Evolutionary conservation across 2,888 invertebrate species (phyloP), one percentile per base, ranked within the genome.

Genomic region (Agriopis leucophaearia): DNA sequence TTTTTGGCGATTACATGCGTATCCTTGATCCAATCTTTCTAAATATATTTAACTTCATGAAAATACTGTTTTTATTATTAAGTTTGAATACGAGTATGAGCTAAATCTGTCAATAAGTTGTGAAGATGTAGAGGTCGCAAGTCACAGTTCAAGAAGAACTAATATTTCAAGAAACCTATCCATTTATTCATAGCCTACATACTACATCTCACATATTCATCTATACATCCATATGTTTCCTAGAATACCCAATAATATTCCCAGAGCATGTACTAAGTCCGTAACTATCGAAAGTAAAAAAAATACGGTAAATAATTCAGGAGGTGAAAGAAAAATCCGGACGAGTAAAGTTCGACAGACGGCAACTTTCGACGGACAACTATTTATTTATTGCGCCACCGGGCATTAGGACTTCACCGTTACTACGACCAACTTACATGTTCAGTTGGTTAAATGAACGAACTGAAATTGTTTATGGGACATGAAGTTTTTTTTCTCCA

Each of bases 331-430:
- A 82, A 85, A 27, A 86, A 85, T 85, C 83, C 78, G 74, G 78
- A 82, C 81, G 84, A 83, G 81, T 27, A 77, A 86, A 88, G 79
- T 88, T 86, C 75, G 76, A 74, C 79, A 70, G 80, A 76, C 79
- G 79, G 78, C 81, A 85, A 87, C 84, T 87, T 88, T 81, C 84
- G 78, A 83, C 83, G 85, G 82, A 79, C 85, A 84, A 87, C 87
- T 89, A 88, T 89, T 90, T 91, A 90, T 91, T 90, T 91, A 90
- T 89, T 83, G 83, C 82, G 81, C 90, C 86, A 78, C 80, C 80
- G 87, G 88, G 88, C 84, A 85, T 86, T 78, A 74, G 75, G 78
- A 77, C 76, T 79, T 78, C 56, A 72, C 76, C 71, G 67, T 63
- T 56, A 36, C 48, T 15, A 54, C 72, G 56, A 64, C 65, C 65